These are phyloP conservation scores for Melipona bicolor DNA, from an alignment of 2,888 invertebrate species.

Conservation along the genomic window DNA sequence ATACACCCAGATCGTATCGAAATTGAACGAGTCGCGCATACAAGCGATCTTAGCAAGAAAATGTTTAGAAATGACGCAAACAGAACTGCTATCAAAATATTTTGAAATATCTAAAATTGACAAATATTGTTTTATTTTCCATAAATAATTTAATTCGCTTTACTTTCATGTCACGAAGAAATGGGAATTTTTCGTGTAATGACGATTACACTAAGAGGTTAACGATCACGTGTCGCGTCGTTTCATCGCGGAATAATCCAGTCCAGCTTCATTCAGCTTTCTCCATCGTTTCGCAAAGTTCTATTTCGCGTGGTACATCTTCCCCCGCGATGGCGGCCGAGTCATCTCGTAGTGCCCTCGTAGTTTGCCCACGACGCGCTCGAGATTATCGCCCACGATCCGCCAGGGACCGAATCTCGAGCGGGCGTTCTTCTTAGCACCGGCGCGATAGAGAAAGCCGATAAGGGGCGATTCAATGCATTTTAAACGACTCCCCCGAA, in stretches of 20 bases:
- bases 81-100: too few relatives aligned
- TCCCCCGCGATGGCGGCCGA: neutral
- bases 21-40: too few relatives aligned
- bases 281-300: neutral
- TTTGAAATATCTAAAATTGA: too few relatives aligned
- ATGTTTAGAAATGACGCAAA: too few relatives aligned
- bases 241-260: conserved; percentile 27
- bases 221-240: conserved; percentile 69
- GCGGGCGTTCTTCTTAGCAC: conserved; percentile 45
- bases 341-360: neutral
- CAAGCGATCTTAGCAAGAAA: too few relatives aligned
- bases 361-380: conserved; percentile 45
- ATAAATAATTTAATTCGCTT: too few relatives aligned
- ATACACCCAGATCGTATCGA: too few relatives aligned
- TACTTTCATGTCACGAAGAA: too few relatives aligned
- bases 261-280: too few relatives aligned
- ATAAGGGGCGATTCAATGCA: conserved; percentile 81
- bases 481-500: conserved; percentile 79
- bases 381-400: conserved; percentile 53
- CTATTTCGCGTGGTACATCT: neutral
- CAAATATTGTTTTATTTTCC: too few relatives aligned
- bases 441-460: conserved; percentile 77
- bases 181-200: too few relatives aligned
- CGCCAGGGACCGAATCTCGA: conserved; percentile 44
- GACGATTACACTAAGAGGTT: too few relatives aligned